Evolutionary conservation across 1,140 invertebrate species (phyloP).

Genomic region (Drosophila nasuta): DNA sequence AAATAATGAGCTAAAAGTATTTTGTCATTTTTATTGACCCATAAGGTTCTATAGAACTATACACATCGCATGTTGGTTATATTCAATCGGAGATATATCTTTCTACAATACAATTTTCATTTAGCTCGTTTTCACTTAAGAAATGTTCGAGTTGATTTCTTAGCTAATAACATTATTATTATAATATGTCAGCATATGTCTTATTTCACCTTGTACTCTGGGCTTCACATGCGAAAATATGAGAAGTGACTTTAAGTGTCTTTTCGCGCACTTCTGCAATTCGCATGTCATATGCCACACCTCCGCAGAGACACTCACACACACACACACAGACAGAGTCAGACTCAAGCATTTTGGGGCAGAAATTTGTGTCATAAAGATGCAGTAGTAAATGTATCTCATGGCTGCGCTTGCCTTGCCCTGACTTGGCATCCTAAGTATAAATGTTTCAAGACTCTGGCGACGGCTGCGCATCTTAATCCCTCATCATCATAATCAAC

Average conservation of each 20-base stretch:
- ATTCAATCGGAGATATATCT: too few relatives aligned
- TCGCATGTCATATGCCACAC: slow-evolving; percentile 16
- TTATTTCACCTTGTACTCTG: slow-evolving; percentile 13
- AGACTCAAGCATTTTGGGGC: background rate
- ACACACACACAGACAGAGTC: background rate
- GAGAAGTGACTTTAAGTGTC: slow-evolving; percentile 26
- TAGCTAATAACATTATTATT: background rate
- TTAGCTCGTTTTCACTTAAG: too few relatives aligned
- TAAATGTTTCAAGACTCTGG: slow-evolving; percentile 33
- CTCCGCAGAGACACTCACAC: background rate
- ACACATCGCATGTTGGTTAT: too few relatives aligned
- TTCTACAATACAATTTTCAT: too few relatives aligned
- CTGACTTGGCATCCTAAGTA: slow-evolving; percentile 18
- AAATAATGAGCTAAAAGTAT: too few relatives aligned
- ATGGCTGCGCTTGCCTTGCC: slow-evolving; percentile 34
- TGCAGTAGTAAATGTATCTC: slow-evolving; percentile 69
- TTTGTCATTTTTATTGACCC: too few relatives aligned
- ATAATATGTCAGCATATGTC: background rate
- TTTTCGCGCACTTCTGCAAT: slow-evolving; percentile 26
- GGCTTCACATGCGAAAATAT: slow-evolving; percentile 11
- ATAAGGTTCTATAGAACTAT: too few relatives aligned
- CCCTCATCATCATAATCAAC: slow-evolving; percentile 78
- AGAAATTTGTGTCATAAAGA: slow-evolving; percentile 57
- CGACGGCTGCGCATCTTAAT: slow-evolving; percentile 58
- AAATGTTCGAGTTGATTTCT: background rate